phyloP scores from a whole-genome alignment of 2,797 vertebrate genomes.

The Cichlasoma orientale region DNA sequence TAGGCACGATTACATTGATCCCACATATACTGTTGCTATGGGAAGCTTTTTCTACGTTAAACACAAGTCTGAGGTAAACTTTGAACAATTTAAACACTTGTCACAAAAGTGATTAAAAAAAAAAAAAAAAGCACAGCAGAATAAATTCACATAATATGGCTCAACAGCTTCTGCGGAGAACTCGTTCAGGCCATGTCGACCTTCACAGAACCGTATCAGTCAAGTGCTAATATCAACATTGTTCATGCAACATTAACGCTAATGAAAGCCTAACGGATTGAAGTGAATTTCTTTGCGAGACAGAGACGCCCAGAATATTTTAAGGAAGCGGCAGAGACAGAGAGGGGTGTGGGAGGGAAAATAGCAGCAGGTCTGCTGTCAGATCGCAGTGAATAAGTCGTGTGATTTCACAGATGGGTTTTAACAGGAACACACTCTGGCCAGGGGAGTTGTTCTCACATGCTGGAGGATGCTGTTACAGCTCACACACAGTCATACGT shows the following conservation, averaged over 20 bases:
- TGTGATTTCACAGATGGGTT: slow-evolving; percentile 61
- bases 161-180: background rate
- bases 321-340: slow-evolving; percentile 18
- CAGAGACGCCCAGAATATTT: slow-evolving; percentile 47
- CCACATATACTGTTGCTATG: background rate
- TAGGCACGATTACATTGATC: background rate
- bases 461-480: slow-evolving; percentile 40
- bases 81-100: background rate
- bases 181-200: slow-evolving; percentile 14
- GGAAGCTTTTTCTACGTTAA: background rate
- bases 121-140: background rate
- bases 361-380: slow-evolving; percentile 50
- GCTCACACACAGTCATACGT: slow-evolving; percentile 17
- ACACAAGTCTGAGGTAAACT: background rate
- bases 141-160: background rate
- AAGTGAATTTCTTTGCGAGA: slow-evolving; percentile 43
- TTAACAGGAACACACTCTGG: slow-evolving; percentile 65
- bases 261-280: slow-evolving; percentile 62
- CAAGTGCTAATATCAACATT: slow-evolving; percentile 54
- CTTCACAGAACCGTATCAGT: slow-evolving; percentile 55
- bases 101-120: background rate
- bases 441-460: slow-evolving; percentile 54
- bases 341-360: slow-evolving; percentile 31
- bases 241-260: slow-evolving; percentile 66
- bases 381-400: slow-evolving; percentile 50